These are phyloP conservation scores for Amorpha juglandis DNA, from an alignment of 2,888 invertebrate species.

Conservation along the genomic window DNA sequence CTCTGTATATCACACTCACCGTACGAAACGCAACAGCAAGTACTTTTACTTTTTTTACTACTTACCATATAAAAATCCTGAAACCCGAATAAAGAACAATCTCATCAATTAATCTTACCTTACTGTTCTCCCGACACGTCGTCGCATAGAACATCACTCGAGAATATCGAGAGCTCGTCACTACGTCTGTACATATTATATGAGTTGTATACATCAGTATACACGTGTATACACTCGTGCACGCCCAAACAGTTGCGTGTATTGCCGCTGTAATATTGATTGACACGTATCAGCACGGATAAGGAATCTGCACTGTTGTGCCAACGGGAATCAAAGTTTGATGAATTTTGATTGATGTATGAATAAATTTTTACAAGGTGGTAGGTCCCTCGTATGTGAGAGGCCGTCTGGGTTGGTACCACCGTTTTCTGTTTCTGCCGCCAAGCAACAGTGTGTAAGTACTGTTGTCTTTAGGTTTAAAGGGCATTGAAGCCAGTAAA, in stretches of 20 bases:
- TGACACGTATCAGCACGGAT: slow-evolving; percentile 13
- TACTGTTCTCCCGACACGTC: neutral
- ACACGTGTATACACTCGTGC: neutral
- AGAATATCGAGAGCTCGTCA: slow-evolving; percentile 26
- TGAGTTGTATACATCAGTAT: slow-evolving; percentile 5
- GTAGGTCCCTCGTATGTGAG: no score
- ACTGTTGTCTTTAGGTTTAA: no score
- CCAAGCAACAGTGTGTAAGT: no score
- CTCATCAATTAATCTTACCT: neutral
- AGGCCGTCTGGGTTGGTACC: no score
- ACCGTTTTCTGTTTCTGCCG: no score
- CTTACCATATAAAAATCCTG: no score
- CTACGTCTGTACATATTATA: slow-evolving; percentile 18
- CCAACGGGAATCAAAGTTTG: neutral
- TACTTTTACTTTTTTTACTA: no score
- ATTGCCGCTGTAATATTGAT: slow-evolving; percentile 15
- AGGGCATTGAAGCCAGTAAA: no score
- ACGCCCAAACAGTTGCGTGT: slow-evolving; percentile 7
- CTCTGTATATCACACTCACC: no score
- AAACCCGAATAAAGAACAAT: neutral
- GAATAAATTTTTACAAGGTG: no score
- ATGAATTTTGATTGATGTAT: neutral
- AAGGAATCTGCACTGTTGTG: neutral
- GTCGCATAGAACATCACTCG: slow-evolving; percentile 8
- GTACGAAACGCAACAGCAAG: no score